Base-by-base conservation (phyloP, 1,140 invertebrate species). In the Drosophila burlai region DNA sequence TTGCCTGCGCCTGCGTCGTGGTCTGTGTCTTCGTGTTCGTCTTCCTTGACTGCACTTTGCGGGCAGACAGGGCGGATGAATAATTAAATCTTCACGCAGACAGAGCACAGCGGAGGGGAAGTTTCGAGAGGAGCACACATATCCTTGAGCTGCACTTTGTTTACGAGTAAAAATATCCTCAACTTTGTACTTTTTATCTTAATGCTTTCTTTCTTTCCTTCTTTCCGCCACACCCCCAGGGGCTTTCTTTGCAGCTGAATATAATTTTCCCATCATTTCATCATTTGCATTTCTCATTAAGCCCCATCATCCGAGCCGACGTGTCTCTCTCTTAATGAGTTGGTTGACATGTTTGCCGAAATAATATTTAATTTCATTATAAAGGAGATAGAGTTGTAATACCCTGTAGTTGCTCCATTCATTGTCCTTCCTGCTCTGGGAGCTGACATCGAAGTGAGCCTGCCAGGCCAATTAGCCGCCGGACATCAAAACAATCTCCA, bases 261-360 rank as follows among this genome's bases (percentile, higher is more conserved):
- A 67, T 67, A 13, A 62, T 67, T 83, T 80, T 82, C 59, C 65
- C 83, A 79, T 86, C 74, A 82, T 75, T 86, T 76, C 73, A 49
- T 89, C 84, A 87, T 89, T 87, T 87, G 81, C 83, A 87, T 87
- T 89, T 87, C 76, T 81, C 84, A 87, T 87, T 84, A 81, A 50
- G 29, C 43, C 49, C 46, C 60, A 55, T 50, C 59, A 43, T 31
- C 24, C 40, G 40, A 46, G 47, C 2, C 29, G 8, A 6, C 24
- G 34, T 18, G 40, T 36, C 26, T 16, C 21, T 26, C 21, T 50
- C 49, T 68, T 62, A 63, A 55, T 64, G 65, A 36, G 46, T 61
- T 45, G 50, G 38, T 38, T 29, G 34, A 50, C 43, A 71, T 52
- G 54, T 65, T 75, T n/a, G 38, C 54, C 54, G 36, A 40, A 57